Evolutionary conservation across 2,113 vertebrate species (phyloP), one percentile per base, ranked within the genome.

Genomic region (Nothoprocta pentlandii): DNA sequence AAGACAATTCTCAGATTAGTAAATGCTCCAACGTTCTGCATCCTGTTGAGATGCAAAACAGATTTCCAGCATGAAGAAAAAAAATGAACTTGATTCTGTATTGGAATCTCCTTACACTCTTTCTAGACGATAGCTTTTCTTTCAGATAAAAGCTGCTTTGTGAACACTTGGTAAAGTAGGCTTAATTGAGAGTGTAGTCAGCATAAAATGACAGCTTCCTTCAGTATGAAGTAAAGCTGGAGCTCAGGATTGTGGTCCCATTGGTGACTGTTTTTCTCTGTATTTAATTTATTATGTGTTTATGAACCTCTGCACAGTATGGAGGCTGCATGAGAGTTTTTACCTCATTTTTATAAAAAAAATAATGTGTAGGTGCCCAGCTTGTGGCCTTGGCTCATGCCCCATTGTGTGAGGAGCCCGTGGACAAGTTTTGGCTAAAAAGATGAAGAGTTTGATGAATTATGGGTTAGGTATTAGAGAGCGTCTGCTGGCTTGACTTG

Each of bases 391-490:
- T 96, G 95, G 97, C 95, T 90, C 68, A 12, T 94, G 74, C 93
- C 93, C 88, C 53, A 21, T 93, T 90, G 51, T 93, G 70, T 87
- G 90, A 71, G 89, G 81, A 97, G 75, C 87, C 54, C 81, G 80
- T 96, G 93, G 89, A 96, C 87, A 91, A 89, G 54, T 53, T 85
- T 94, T 97, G 97, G 94, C 95, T 88, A 96, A 36, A n/a, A 93
- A 91, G 64, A 79, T 66, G 74, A 94, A 94, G 92, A 95, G 74
- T 62, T 86, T 97, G 96, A 97, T 97, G 97, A 97, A 96, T 96
- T 97, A 96, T 95, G 85, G 95, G 93, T 96, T 97, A 95, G 93
- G 93, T 97, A 97, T 98, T 97, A 96, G 94, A 90, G 80, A 97
- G 95, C 0, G 96, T 97, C 96, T 98, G 93, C 96, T 97, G 96